phyloP scores from a whole-genome alignment of 2,797 vertebrate genomes.

The Oophaga sylvatica region DNA sequence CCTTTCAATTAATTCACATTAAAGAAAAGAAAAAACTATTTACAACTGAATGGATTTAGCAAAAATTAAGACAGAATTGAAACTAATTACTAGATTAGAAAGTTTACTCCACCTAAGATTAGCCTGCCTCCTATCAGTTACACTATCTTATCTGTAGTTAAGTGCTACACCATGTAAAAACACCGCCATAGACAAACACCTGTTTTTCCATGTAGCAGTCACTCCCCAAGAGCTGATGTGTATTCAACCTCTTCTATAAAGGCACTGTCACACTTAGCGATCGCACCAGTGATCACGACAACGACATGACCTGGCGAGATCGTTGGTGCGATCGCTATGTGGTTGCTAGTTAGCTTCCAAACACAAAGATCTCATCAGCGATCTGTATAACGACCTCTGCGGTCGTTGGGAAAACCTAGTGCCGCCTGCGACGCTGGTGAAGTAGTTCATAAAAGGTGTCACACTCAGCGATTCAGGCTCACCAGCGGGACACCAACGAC shows the following conservation, averaged over 20 bases:
- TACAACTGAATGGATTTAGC: conserved; percentile 36
- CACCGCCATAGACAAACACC: conserved; percentile 65
- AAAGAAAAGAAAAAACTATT: conserved; percentile 4
- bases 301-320: too few species aligned
- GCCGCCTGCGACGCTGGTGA: too few species aligned
- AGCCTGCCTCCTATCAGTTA: conserved; percentile 59
- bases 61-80: conserved; percentile 23
- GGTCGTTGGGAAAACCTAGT: too few species aligned
- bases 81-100: conserved; percentile 50
- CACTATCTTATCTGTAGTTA: conserved; percentile 65
- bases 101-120: conserved; percentile 51
- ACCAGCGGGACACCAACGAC: too few species aligned
- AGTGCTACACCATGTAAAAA: conserved; percentile 54
- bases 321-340: too few species aligned
- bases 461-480: too few species aligned
- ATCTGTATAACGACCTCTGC: too few species aligned
- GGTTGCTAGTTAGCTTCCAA: too few species aligned
- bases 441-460: too few species aligned
- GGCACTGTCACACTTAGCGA: too few species aligned
- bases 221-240: conserved; percentile 32
- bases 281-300: too few species aligned
- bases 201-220: conserved; percentile 36
- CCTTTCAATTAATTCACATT: neutral
- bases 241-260: conserved; percentile 1
- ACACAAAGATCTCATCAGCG: too few species aligned